Evolutionary conservation across 2,888 invertebrate species (phyloP), one percentile per base, ranked within the genome.

Genomic region (Heteropelma amictum): DNA sequence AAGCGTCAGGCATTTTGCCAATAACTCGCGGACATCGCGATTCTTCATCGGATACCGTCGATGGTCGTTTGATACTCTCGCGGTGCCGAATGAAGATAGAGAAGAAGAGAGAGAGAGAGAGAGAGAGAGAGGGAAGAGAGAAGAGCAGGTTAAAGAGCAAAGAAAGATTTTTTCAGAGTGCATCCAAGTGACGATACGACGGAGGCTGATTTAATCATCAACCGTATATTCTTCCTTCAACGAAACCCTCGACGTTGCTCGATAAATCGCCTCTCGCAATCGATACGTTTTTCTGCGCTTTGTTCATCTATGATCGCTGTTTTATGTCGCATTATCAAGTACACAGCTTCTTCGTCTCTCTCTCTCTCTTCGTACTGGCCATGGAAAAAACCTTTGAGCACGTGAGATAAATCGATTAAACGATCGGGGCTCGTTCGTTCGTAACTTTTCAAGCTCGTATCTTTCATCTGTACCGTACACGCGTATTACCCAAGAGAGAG

Each of bases 1-100:
- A 80, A 77, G 72, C 77, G 76, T 71, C 76, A 69, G 53, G 58
- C 28, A 75, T 54, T n/a, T 77, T 79, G 70, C 54, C 69, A 70
- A 73, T 74, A 69, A 54, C 61, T 60, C 38, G 54, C 12, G 72
- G 65, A 72, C 61, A 60, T 72, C 23, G 60, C 63, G 47, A 69
- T 47, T n/a, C 54, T 71, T 71, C 70, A 28, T 56, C 28, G 40
- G 30, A 47, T 23, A 69, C 47, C 49, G 60, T 67, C 67, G 56
- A 58, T 17, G n/a, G n/a, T 33, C 23, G 42, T 35, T 56, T 38
- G 19, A 21, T 40, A 68, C 61, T 56, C 71, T 56, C 30, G 60
- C 17, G 21, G 23, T 38, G 17, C 4, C 40, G 10, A n/a, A 28
- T 8, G 40, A 6, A 42, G 35, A 26, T 47, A 17, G 58, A 47